A percentile compares a stretch with the other conserved stretches of the same genome.
phyloP scores from a whole-genome alignment of 2,113 vertebrate genomes.

The Sula dactylatra region DNA sequence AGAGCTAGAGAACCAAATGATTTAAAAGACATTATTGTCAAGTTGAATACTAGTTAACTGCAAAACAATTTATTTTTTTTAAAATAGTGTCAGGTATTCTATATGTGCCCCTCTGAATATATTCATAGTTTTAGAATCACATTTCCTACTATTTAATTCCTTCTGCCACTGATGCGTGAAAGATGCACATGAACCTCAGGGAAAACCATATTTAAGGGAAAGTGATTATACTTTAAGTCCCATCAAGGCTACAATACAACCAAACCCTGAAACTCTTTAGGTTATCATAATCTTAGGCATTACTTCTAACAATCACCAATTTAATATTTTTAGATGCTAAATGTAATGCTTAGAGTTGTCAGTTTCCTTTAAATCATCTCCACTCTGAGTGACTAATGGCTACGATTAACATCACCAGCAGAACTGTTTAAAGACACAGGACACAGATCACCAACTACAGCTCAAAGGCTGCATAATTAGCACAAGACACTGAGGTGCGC shows the following conservation, averaged over 20 bases:
- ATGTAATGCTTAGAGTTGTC: neutral
- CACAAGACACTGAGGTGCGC: rapidly evolving
- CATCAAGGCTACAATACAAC: neutral
- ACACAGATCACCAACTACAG: neutral
- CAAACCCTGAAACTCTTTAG: neutral
- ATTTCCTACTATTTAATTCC: neutral
- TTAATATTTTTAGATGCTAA: neutral
- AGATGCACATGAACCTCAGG: neutral
- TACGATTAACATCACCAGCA: neutral
- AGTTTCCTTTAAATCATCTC: conserved; percentile 9
- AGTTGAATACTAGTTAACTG: neutral
- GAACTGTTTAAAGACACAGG: neutral
- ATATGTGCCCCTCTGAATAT: neutral
- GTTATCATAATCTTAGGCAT: neutral
- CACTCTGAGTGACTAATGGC: neutral
- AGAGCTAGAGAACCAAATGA: neutral
- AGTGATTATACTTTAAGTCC: neutral
- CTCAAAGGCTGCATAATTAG: neutral
- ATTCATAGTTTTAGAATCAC: neutral
- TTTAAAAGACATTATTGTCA: neutral
- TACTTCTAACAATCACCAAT: neutral
- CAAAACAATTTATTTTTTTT: neutral
- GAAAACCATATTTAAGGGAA: neutral
- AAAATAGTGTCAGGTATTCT: neutral
- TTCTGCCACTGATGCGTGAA: neutral